Base-by-base conservation (phyloP, 2,797 vertebrate genomes). In the Tolypeutes matacus region DNA sequence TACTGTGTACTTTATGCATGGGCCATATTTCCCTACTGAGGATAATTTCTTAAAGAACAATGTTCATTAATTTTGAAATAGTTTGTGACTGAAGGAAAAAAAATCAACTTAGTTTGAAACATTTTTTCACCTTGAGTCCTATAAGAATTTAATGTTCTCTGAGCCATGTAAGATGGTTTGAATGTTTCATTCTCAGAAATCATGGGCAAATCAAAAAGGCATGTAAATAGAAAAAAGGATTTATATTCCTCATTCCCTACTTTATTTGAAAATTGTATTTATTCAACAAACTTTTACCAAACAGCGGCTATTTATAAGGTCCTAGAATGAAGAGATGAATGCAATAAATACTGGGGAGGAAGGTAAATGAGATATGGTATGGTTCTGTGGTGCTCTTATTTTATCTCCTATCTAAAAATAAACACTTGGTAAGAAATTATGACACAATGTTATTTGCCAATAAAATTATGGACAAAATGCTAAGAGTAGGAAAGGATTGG, bases 31-130 rank as follows among this genome's bases (percentile, higher is more conserved):
- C 64, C 36, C 8, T 87, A 51, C n/a, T 60, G 46, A 70, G 8
- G 7, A 72, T 91, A n/a, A 34, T 56, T 86, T 81, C 58, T 72
- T 53, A 23, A 85, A 77, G 36, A 89, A 93, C 89, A 56, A 18
- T 20, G 18, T 86, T 93, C 83, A 93, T 96, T 86, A 96, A 94
- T 93, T 96, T 95, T 94, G 92, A 96, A 96, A 95, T 91, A 86
- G 49, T 58, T 90, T 92, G 31, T 77, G 58, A 84, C 46, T 69
- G 51, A 76, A 91, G 14, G 14, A 88, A 39, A 91, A 84, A 76
- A 25, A 65, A 77, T 72, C 60, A 77, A 42, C 4, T 6, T 91
- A 42, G 36, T 29, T 65, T 18, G 64, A 27, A 27, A 56, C 11
- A 62, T 82, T 91, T 34, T 36, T 91, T 94, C 82, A 93, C 60